These are phyloP conservation scores for Drosophila vallismaia DNA, from an alignment of 2,888 invertebrate species.

Conservation along the genomic window DNA sequence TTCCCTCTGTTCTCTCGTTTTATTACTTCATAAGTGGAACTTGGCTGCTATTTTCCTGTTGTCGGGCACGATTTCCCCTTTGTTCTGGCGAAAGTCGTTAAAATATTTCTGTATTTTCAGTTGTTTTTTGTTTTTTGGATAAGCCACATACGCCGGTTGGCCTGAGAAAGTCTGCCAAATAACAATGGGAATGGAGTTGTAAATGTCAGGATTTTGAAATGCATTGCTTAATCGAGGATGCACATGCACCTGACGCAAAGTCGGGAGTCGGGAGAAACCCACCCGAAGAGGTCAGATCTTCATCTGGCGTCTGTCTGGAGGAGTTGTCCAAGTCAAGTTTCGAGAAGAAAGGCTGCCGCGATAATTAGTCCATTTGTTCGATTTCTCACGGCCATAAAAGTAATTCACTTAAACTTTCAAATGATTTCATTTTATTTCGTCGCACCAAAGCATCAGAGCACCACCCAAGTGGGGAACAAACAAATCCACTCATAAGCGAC, in stretches of 20 bases:
- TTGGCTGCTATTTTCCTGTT: constrained; percentile 63
- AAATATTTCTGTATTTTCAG: constrained; percentile 48
- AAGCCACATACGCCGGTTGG: constrained; percentile 43
- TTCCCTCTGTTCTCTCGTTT: constrained; percentile 51
- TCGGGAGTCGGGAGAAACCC: constrained; percentile 7
- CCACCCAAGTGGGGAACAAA: constrained; percentile 42
- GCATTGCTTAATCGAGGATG: constrained; percentile 66
- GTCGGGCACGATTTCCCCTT: constrained; percentile 67
- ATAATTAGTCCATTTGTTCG: constrained; percentile 64
- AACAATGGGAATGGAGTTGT: constrained; percentile 66
- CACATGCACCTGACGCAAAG: constrained; percentile 53
- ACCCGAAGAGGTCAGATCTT: constrained; percentile 1
- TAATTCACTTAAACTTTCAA: constrained; percentile 65
- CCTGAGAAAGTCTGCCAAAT: constrained; percentile 47
- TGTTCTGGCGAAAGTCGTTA: constrained; percentile 79
- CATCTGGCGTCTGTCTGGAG: constrained; percentile 46
- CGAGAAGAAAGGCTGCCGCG: neutral
- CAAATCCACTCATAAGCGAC: constrained; percentile 62
- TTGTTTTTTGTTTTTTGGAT: constrained; percentile 28
- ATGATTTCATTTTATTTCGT: constrained; percentile 58
- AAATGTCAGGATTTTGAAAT: constrained; percentile 76
- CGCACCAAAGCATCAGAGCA: constrained; percentile 29
- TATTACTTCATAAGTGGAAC: constrained; percentile 79
- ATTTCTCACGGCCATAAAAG: constrained; percentile 73
- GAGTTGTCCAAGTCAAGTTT: neutral